Base-by-base conservation (phyloP, 2,888 invertebrate genomes). In the Drosophila multiciliata region DNA sequence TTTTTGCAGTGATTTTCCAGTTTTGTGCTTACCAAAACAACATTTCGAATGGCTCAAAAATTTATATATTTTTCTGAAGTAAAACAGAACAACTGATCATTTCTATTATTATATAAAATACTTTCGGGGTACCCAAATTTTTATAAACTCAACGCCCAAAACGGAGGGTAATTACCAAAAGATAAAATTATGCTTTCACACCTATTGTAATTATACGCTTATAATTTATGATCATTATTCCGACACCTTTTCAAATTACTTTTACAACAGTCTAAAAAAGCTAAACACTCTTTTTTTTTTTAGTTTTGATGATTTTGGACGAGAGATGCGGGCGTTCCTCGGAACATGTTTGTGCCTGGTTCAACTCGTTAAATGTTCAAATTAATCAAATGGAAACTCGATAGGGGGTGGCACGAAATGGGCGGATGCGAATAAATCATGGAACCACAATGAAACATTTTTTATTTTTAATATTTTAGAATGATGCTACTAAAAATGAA, bases 191-290 rank as follows among this genome's bases (percentile, higher is more conserved):
- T n/a, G 48, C 54, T 54, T 67, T 58, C 57, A 64, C 55, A 78
- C 48, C 49, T 26, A 33, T 45, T 32, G 49, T 49, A 60, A 70
- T 79, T 63, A 70, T 42, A 36, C 33, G 45, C 50, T 40, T 45
- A 54, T 64, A 79, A 66, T 64, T 66, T 75, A 70, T 66, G 59
- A 40, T 75, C 26, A 60, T 61, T 63, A 66, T 32, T 9, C n/a
- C 58, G 64, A 75, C 77, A 78, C 80, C 76, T 78, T 64, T 70
- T 40, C 32, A 49, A 57, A 66, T 58, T 62, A 62, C 40, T 23
- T 35, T 45, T 15, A 38, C 71, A 42, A n/a, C 15, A 53, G n/a
- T 54, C 36, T 15, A 23, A 58, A 62, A 52, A 60, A 57, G 33
- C 9, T 36, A 60, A 29, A 23, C n/a, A 45, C 35, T 8, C 17